Percentiles rank a stretch among this genome's conserved stretches.
phyloP scores from a whole-genome alignment of 2,888 invertebrate species.

The Euzophera pinguis region DNA sequence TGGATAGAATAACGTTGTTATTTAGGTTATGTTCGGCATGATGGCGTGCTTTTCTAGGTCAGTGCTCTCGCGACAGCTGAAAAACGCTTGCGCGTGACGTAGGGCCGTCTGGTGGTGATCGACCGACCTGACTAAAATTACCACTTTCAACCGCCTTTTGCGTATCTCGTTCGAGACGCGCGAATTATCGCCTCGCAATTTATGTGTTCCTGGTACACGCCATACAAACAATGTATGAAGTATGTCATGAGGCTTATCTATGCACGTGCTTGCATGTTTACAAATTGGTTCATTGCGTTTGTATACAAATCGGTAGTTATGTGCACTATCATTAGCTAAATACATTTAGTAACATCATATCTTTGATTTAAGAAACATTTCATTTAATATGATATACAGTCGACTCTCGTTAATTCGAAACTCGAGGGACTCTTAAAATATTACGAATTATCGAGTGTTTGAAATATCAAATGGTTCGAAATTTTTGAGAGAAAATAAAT shows the following conservation, averaged over 20 bases:
- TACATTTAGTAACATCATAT: not conserved
- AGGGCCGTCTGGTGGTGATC: constrained; percentile 49
- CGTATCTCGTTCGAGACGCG: constrained; percentile 18
- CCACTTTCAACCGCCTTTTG: constrained; percentile 31
- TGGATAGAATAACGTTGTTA: constrained; percentile 13
- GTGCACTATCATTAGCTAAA: not conserved
- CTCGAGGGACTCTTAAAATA: too few relatives aligned
- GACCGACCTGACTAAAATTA: constrained; percentile 74
- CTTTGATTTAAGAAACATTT: not conserved
- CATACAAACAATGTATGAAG: not conserved
- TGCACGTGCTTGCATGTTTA: constrained; percentile 4
- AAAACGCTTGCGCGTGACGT: constrained; percentile 70
- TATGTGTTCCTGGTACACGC: constrained; percentile 28
- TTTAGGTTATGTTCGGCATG: constrained; percentile 62
- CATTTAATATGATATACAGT: too few relatives aligned
- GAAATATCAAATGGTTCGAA: too few relatives aligned
- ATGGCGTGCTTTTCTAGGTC: constrained; percentile 72
- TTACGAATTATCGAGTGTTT: too few relatives aligned
- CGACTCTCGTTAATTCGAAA: too few relatives aligned
- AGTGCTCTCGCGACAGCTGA: constrained; percentile 67
- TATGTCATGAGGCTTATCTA: not conserved
- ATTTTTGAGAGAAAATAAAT: too few relatives aligned
- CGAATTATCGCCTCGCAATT: constrained; percentile 21
- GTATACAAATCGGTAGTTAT: not conserved
- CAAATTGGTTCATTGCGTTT: not conserved